Conservation (phyloP, 2,113 vertebrate genomes). For the Cyprinodon brontotheroides region DNA sequence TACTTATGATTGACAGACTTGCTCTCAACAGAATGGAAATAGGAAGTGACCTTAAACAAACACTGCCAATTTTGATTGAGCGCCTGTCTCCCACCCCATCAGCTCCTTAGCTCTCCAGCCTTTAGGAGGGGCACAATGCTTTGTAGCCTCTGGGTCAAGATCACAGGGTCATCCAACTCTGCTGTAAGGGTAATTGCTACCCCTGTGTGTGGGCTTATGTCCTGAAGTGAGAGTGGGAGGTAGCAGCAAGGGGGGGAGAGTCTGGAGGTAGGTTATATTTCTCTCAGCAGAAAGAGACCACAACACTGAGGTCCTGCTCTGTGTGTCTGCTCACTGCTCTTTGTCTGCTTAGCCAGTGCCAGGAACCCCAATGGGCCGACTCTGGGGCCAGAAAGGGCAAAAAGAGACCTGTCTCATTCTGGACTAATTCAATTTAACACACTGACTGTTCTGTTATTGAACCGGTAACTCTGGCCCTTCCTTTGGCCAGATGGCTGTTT, state of each 20-base stretch:
- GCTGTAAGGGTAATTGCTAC: slow-evolving; percentile 63
- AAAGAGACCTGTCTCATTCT: slow-evolving; percentile 50
- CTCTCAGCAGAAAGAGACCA: slow-evolving; percentile 53
- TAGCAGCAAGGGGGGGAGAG: slow-evolving; percentile 17
- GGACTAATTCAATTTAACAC: slow-evolving; percentile 60
- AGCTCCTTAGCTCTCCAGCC: slow-evolving; percentile 32
- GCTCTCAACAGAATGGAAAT: slow-evolving; percentile 65
- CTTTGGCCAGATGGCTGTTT: slow-evolving; percentile 40
- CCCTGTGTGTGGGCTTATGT: slow-evolving; percentile 69
- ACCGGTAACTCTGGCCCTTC: slow-evolving; percentile 25
- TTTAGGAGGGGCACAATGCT: slow-evolving; percentile 41
- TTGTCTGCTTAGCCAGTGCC: slow-evolving; percentile 54
- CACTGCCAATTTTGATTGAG: slow-evolving; percentile 61
- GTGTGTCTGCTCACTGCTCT: slow-evolving; percentile 49
- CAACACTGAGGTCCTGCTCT: slow-evolving; percentile 48
- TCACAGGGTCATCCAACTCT: slow-evolving; percentile 47
- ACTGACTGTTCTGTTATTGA: slow-evolving; percentile 43
- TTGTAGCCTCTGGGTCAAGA: slow-evolving; percentile 57
- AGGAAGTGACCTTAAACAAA: slow-evolving; percentile 82
- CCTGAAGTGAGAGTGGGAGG: slow-evolving; percentile 45
- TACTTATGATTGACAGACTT: slow-evolving; percentile 72
- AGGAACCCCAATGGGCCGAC: slow-evolving; percentile 51
- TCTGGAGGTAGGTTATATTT: slow-evolving; percentile 61
- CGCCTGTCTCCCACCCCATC: slow-evolving; percentile 38
- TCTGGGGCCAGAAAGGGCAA: slow-evolving; percentile 47